phyloP scores from a whole-genome alignment of 2,797 vertebrate genomes.

The Sciurus vulgaris region DNA sequence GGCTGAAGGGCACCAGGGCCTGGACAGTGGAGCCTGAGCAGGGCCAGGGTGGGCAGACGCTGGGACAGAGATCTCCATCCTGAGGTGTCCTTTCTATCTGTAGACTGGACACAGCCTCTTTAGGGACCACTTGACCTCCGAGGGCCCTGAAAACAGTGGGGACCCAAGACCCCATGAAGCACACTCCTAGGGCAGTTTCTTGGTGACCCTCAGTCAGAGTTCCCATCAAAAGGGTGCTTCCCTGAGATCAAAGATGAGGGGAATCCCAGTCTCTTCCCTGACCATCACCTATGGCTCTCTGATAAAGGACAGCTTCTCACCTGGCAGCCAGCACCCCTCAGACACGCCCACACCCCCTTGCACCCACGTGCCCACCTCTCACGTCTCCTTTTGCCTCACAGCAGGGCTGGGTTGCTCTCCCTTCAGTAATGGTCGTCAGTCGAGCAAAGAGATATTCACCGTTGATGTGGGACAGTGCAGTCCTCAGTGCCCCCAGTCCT shows the following conservation, averaged over 20 bases:
- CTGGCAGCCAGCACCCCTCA: not conserved
- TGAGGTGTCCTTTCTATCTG: not conserved
- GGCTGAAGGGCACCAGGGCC: not conserved
- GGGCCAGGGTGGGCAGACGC: not conserved
- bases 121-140: not conserved
- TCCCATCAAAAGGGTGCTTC: not conserved
- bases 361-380: constrained; percentile 62
- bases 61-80: not conserved
- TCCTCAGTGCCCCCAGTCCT: constrained; percentile 81
- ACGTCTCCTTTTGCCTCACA: constrained; percentile 69
- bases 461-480: not conserved
- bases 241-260: not conserved
- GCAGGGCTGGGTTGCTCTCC: constrained; percentile 11
- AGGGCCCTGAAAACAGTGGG: not conserved
- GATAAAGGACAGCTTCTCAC: not conserved
- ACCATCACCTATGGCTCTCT: not conserved
- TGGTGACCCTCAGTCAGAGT: not conserved
- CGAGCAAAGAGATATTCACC: too few relatives aligned
- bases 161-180: not conserved
- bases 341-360: constrained; percentile 23
- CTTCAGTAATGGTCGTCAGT: too few relatives aligned
- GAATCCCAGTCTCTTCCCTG: fast-evolving
- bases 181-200: not conserved
- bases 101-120: not conserved
- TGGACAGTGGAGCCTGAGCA: not conserved